A percentile compares a stretch with the other conserved stretches of the same genome.
phyloP scores from a whole-genome alignment of 2,797 vertebrate genomes.

The Sebastes iracundus region DNA sequence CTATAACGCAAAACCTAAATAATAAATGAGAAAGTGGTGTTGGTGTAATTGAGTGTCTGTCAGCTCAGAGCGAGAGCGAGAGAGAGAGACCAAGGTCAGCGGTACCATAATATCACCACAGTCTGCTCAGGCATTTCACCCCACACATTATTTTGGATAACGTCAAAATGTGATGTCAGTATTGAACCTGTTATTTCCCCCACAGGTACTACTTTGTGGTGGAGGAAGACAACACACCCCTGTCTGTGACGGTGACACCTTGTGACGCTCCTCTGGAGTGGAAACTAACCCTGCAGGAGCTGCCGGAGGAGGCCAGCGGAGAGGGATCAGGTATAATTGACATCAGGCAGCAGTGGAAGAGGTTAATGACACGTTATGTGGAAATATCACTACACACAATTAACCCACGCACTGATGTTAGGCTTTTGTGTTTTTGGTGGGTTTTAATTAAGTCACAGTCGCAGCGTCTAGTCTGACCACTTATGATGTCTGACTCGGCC shows the following conservation, averaged over 20 bases:
- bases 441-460: constrained; percentile 77
- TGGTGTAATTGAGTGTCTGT: constrained; percentile 46
- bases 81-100: constrained; percentile 37
- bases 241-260: constrained; percentile 95
- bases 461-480: constrained; percentile 72
- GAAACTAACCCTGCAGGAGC: constrained; percentile 95
- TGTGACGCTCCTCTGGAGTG: constrained; percentile 97
- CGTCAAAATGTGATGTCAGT: constrained; percentile 4
- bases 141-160: constrained; percentile 16
- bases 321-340: constrained; percentile 78
- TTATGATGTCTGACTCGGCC: constrained; percentile 70
- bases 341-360: constrained; percentile 58
- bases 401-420: constrained; percentile 65
- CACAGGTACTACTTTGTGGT: constrained; percentile 97
- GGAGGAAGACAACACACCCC: constrained; percentile 97
- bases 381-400: constrained; percentile 65
- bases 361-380: constrained; percentile 66
- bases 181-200: constrained; percentile 34
- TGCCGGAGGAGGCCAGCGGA: constrained; percentile 93
- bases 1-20: constrained; percentile 72
- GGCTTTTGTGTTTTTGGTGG: constrained; percentile 75
- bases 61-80: constrained; percentile 16
- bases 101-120: neutral
- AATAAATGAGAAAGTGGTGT: constrained; percentile 77
- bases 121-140: constrained; percentile 1